Evolutionary conservation across 2,888 invertebrate species (phyloP).

Genomic region (Pyrocoelia pectoralis): DNA sequence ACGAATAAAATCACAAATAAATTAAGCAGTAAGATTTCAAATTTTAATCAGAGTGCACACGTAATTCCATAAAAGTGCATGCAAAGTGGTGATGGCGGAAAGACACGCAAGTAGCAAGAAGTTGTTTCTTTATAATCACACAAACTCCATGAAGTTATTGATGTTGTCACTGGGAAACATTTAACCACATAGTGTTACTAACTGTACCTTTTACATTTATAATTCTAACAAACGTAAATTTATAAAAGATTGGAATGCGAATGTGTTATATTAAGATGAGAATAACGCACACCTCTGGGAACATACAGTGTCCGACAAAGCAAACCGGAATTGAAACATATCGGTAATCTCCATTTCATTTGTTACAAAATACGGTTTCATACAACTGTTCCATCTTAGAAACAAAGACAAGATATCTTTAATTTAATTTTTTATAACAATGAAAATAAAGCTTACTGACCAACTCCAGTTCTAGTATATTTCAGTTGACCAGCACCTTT

Average conservation of each 20-base stretch:
- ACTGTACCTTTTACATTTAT: conserved; percentile 4
- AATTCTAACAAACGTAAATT: not conserved
- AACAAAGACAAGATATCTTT: not conserved
- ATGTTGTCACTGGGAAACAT: conserved; percentile 8
- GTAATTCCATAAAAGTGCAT: conserved; percentile 8
- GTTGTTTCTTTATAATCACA: conserved; percentile 8
- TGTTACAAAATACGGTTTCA: conserved; percentile 1
- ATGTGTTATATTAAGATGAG: too few species aligned
- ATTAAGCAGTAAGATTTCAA: not conserved
- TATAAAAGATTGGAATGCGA: not conserved
- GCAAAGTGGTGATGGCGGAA: conserved; percentile 3
- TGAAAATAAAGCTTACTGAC: not conserved
- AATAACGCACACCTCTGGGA: too few species aligned
- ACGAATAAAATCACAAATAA: not conserved
- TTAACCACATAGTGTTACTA: conserved; percentile 9
- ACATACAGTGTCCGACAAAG: not conserved
- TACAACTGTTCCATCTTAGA: not conserved
- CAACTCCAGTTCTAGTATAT: not conserved
- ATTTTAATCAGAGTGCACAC: not conserved
- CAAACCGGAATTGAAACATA: not conserved
- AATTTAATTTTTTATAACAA: not conserved
- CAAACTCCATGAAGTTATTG: conserved; percentile 1
- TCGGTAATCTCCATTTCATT: not conserved
- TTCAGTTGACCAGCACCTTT: not conserved
- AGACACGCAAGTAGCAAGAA: conserved; percentile 11